These are phyloP conservation scores for Caranx ignobilis DNA, from an alignment of 2,113 vertebrate genomes.

Conservation along the genomic window DNA sequence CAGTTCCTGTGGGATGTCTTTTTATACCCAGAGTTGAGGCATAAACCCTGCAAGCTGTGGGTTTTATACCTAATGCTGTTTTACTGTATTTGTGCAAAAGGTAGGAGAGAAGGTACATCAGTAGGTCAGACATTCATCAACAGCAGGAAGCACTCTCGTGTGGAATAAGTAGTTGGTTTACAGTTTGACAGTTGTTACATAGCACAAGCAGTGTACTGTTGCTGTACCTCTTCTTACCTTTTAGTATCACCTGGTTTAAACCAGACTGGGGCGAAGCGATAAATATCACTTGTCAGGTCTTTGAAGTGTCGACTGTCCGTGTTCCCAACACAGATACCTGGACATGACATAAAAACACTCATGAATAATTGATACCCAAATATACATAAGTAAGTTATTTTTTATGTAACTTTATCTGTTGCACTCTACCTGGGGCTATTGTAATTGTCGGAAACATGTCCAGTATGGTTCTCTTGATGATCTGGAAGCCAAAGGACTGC, in stretches of 20 bases:
- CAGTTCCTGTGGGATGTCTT: background rate
- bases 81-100: background rate
- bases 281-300: constrained; percentile 87
- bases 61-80: background rate
- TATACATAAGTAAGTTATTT: background rate
- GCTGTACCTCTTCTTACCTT: constrained; percentile 81
- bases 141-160: constrained; percentile 10
- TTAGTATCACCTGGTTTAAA: constrained; percentile 80
- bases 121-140: background rate
- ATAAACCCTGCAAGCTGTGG: background rate
- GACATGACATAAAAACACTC: background rate
- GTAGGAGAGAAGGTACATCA: background rate
- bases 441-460: constrained; percentile 90
- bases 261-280: constrained; percentile 88
- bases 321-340: constrained; percentile 90
- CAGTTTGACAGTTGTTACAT: background rate
- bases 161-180: background rate
- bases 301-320: constrained; percentile 93
- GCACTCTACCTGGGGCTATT: constrained; percentile 88
- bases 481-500: constrained; percentile 88
- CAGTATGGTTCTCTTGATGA: constrained; percentile 89
- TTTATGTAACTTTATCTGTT: background rate
- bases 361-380: background rate
- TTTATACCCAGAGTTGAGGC: background rate
- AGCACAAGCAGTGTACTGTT: background rate